Percentiles rank a stretch among this genome's conserved stretches.
Evolutionary conservation across 2,888 invertebrate species (phyloP).

Genomic region (Drosophila longiperda): DNA sequence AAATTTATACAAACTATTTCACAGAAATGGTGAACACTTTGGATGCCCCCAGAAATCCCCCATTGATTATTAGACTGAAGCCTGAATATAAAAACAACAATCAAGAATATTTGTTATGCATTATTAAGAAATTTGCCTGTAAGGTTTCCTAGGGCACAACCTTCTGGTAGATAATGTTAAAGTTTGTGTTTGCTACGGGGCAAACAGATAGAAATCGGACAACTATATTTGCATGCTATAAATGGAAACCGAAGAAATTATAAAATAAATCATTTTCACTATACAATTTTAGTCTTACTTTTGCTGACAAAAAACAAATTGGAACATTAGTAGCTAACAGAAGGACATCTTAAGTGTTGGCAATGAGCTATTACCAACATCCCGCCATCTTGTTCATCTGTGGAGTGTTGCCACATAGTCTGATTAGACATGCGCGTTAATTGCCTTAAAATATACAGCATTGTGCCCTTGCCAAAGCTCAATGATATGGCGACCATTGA

Average conservation of each 20-base stretch:
- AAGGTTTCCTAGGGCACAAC: conserved; percentile 7
- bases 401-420: conserved; percentile 23
- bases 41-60: conserved; percentile 17
- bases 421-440: neutral
- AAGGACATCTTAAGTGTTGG: neutral
- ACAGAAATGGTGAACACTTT: conserved; percentile 10
- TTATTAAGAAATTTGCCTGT: conserved; percentile 19
- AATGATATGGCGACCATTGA: conserved; percentile 5
- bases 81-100: conserved; percentile 45
- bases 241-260: conserved; percentile 16
- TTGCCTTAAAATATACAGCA: neutral
- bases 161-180: conserved; percentile 37
- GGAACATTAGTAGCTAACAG: neutral
- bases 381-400: neutral
- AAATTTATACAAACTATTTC: conserved; percentile 55
- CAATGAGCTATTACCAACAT: neutral
- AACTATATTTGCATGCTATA: conserved; percentile 25
- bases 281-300: neutral
- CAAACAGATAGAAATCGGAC: conserved; percentile 21
- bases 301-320: neutral
- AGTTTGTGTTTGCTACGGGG: conserved; percentile 26
- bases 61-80: conserved; percentile 63
- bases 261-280: conserved; percentile 48
- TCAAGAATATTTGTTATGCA: conserved; percentile 8
- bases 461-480: conserved; percentile 1